Base-by-base conservation (phyloP, 2,113 vertebrate species). In the Eptatretus burgeri region DNA sequence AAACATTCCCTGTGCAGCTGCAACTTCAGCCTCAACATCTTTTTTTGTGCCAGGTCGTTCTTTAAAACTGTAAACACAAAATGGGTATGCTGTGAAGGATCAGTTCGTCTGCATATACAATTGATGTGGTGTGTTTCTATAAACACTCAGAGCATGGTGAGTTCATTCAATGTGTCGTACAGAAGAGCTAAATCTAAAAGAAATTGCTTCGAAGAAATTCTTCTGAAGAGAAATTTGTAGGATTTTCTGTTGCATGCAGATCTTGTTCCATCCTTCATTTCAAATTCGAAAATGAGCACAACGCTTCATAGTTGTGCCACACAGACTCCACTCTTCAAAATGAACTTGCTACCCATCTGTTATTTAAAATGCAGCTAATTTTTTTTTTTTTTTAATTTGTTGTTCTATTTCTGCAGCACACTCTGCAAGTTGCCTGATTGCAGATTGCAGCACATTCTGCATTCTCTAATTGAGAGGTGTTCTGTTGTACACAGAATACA, bases 101-200 rank as follows among this genome's bases (percentile, higher is more conserved):
- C 27, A 41, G 27, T 41, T 41, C 7, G 27, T 41, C 27, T 41
- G 27, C 27, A 41, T 41, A 41, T 5, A 41, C 27, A 41, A 41
- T 41, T 41, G 27, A 5, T 41, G 27, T 41, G 7, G 62, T 63
- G 17, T 16, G 62, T 63, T 63, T 63, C 11, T 63, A 16, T 12
- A 63, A 63, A 63, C 62, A 63, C 17, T 63, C 14, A 16, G 62
- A 63, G 62, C 62, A 63, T 27, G 18, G 62, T 16, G 2, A 63
- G 62, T 63, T 63, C 62, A 63, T 63, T 17, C 62, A 63, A 17
- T 63, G 62, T 63, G 62, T 63, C 14, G 62, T 16, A 63, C 62
- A 63, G 13, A 16, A 63, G 62, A 63, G 8, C 8, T 19, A 17
- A 9, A 63, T 63, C 62, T 49, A 63, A 16, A 63, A 63, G 14